Evolutionary conservation across 2,797 vertebrate genomes (phyloP).

Genomic region (Chelmon rostratus): DNA sequence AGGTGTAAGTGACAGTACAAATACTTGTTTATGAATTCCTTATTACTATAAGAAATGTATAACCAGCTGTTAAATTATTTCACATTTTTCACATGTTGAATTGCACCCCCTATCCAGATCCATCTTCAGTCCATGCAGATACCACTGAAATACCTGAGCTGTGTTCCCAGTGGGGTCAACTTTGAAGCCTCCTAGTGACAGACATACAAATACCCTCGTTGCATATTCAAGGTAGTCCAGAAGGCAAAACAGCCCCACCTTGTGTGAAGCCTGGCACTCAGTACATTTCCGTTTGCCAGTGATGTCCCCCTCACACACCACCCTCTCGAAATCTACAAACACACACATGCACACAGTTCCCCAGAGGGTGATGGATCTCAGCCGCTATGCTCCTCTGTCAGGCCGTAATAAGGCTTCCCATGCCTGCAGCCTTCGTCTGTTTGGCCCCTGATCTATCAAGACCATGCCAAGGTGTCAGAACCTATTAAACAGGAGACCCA

Average conservation of each 20-base stretch:
- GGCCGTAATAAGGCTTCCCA: constrained; percentile 68
- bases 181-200: constrained; percentile 24
- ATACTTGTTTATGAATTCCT: background rate
- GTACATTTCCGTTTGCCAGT: constrained; percentile 59
- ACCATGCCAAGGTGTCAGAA: constrained; percentile 65
- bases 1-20: too few relatives aligned
- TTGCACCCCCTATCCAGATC: background rate
- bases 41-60: background rate
- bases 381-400: constrained; percentile 64
- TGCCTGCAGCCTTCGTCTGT: constrained; percentile 66
- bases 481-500: constrained; percentile 71
- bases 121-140: constrained; percentile 9
- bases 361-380: constrained; percentile 74
- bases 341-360: constrained; percentile 59
- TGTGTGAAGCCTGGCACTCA: constrained; percentile 43
- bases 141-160: constrained; percentile 2
- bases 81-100: background rate
- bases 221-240: constrained; percentile 45
- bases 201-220: constrained; percentile 30
- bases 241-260: constrained; percentile 44
- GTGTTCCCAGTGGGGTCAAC: background rate
- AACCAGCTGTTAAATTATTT: background rate
- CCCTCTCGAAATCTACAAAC: constrained; percentile 54
- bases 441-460: constrained; percentile 76
- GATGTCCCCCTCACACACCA: constrained; percentile 26